Conservation (phyloP, 2,797 vertebrate species). For the Momotus momota region DNA sequence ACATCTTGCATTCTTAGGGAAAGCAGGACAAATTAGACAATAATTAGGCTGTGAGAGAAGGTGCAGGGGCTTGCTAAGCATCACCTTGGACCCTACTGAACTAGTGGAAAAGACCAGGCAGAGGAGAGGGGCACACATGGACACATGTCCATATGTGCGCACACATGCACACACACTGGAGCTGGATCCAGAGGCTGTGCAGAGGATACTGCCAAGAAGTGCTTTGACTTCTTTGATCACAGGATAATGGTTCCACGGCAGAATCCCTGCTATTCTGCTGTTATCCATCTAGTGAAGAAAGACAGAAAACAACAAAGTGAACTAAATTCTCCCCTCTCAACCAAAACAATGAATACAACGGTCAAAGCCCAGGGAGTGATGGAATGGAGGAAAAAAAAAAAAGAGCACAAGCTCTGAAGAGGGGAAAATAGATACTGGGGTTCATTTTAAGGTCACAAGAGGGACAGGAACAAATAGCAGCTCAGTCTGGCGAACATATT, state of each 20-base stretch:
- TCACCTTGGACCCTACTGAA: neutral
- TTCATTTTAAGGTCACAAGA: neutral
- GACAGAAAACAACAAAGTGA: neutral
- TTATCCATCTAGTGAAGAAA: neutral
- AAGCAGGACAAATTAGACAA: neutral
- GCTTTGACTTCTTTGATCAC: neutral
- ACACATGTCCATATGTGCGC: rapidly evolving
- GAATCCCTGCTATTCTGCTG: neutral
- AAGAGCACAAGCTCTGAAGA: neutral
- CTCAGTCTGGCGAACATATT: neutral
- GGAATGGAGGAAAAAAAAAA: neutral
- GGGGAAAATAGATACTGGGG: neutral
- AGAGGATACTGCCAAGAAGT: neutral
- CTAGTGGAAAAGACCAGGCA: neutral
- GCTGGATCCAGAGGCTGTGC: neutral
- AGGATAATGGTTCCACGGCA: neutral
- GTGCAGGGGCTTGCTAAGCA: neutral
- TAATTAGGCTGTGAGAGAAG: neutral
- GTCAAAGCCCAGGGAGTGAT: neutral
- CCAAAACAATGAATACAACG: neutral
- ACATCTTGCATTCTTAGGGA: neutral
- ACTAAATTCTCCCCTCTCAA: neutral
- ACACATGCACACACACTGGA: neutral
- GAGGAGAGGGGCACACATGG: neutral
- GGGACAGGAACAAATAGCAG: neutral